Base-by-base conservation (phyloP, 2,888 invertebrate genomes). In the Drosophila cracens region DNA sequence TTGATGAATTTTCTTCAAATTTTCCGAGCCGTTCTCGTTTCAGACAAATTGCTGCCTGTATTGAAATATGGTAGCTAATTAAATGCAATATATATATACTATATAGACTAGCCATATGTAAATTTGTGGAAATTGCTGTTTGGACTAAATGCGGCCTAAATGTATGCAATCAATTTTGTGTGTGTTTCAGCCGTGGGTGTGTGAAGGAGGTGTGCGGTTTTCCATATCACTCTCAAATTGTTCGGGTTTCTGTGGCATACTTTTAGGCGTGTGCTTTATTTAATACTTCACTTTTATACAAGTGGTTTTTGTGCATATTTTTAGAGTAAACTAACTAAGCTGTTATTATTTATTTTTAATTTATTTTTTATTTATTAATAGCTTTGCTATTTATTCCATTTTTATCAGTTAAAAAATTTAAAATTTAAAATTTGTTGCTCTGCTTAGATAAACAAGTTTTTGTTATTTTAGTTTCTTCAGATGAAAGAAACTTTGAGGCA, bases 1-100 rank as follows among this genome's bases (percentile, higher is more conserved):
- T 73, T 87, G 90, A 87, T 85, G 73, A 74, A 84, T 87, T 64
- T 72, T 16, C 43, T 7, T 18, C 13, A 11, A 60, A 59, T 61
- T 58, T 62, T 3, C 46, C 16, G 34, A 13, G 21, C 8, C 29
- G 38, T 1, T 8, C 38, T 8, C 46, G 43, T 63, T 64, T 29
- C 52, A 21, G 8, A 49, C 61, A 62, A 79, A 65, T 48, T 21
- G n/a, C n/a, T 34, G 11, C 51, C 13, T 40, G 27, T 40, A 43
- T 34, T 46, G 33, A 16, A n/a, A 29, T n/a, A 36, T 25, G 34
- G 31, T 25, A 16, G 31, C 1, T 25, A 38, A 62, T 52, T 38
- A 60, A 51, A 21, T 52, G 69, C 31, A 43, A 56, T 59, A 33
- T 46, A 56, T 29, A 51, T 38, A 52, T 27, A 27, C 43, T 4